Conservation (phyloP, 1,140 invertebrate genomes). For the Platyura marginata region DNA sequence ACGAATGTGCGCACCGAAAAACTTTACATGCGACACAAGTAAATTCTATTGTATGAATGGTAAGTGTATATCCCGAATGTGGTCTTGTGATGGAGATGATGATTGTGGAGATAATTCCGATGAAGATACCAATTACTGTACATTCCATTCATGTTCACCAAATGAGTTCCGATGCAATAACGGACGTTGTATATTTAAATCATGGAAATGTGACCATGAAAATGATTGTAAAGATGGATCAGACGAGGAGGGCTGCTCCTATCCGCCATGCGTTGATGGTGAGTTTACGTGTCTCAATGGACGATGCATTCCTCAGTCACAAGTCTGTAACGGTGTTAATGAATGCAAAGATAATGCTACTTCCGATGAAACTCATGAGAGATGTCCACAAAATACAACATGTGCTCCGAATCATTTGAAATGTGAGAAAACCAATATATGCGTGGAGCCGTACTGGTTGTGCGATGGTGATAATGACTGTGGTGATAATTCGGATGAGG, state of each 20-base stretch:
- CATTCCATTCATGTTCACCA: slow-evolving; percentile 79
- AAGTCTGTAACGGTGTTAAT: slow-evolving; percentile 85
- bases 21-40: slow-evolving; percentile 68
- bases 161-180: slow-evolving; percentile 91
- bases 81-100: slow-evolving; percentile 86
- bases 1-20: slow-evolving; percentile 74
- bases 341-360: slow-evolving; percentile 88
- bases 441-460: slow-evolving; percentile 87
- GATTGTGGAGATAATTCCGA: slow-evolving; percentile 90
- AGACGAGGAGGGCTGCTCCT: slow-evolving; percentile 81
- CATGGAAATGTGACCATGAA: slow-evolving; percentile 68
- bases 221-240: slow-evolving; percentile 41
- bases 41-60: slow-evolving; percentile 91
- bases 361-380: slow-evolving; percentile 74
- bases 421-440: slow-evolving; percentile 86
- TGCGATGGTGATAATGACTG: slow-evolving; percentile 90
- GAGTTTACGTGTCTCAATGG: slow-evolving; percentile 89
- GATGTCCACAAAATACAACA: slow-evolving; percentile 69
- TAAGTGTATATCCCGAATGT: slow-evolving; percentile 87
- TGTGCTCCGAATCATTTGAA: slow-evolving; percentile 75
- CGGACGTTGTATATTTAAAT: slow-evolving; percentile 84
- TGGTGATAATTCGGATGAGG: slow-evolving; percentile 89
- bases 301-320: slow-evolving; percentile 68
- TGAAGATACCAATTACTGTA: slow-evolving; percentile 83
- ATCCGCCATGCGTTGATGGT: slow-evolving; percentile 73